phyloP scores from a whole-genome alignment of 2,888 invertebrate species.

The Apodemia hepburni region DNA sequence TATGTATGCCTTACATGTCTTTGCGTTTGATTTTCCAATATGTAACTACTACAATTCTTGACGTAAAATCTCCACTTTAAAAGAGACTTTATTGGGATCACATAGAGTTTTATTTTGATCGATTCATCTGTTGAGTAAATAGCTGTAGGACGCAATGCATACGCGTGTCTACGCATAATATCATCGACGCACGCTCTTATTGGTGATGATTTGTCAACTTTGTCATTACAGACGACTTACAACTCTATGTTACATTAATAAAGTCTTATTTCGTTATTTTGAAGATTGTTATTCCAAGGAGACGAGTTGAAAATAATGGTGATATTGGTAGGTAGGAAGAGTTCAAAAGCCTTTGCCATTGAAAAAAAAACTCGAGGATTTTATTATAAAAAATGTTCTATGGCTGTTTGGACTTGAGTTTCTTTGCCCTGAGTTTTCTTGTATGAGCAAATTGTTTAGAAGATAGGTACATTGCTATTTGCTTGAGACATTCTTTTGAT shows the following conservation, averaged over 20 bases:
- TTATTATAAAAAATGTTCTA: not conserved
- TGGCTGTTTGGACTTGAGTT: not conserved
- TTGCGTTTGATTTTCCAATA: conserved; percentile 35
- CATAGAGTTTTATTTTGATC: conserved; percentile 40
- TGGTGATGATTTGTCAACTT: conserved; percentile 73
- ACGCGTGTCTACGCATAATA: conserved; percentile 75
- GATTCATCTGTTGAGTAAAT: conserved; percentile 31
- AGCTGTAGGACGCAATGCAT: conserved; percentile 32
- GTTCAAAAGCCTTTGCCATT: conserved; percentile 14
- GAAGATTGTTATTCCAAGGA: conserved; percentile 13
- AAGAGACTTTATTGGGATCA: conserved; percentile 30
- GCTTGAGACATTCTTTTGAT: too few species aligned
- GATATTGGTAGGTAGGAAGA: conserved; percentile 13
- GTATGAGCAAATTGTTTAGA: not conserved
- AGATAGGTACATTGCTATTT: too few species aligned
- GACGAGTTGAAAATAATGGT: conserved; percentile 10
- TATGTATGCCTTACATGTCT: conserved; percentile 29
- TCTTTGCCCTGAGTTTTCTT: not conserved
- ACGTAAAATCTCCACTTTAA: conserved; percentile 27
- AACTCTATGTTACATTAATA: conserved; percentile 32
- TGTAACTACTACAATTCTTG: conserved; percentile 28
- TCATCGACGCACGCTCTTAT: conserved; percentile 63
- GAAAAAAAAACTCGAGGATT: conserved; percentile 12
- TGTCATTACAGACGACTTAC: conserved; percentile 32
- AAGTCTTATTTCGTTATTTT: conserved; percentile 24